phyloP scores from a whole-genome alignment of 2,888 invertebrate genomes.

The Eupithecia abbreviata region DNA sequence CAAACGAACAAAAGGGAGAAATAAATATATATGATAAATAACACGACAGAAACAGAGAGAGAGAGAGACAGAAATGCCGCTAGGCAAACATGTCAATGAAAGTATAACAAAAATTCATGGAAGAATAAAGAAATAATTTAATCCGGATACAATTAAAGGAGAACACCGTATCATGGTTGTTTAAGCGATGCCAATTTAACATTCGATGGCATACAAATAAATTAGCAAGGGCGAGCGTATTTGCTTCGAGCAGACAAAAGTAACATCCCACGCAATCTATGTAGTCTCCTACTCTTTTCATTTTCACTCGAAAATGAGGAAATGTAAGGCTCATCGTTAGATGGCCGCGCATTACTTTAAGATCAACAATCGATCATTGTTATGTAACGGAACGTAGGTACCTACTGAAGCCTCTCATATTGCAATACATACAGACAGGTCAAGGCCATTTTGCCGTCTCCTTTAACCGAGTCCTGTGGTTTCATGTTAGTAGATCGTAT shows the following conservation, averaged over 20 bases:
- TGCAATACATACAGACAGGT: conserved; percentile 6
- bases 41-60: no score
- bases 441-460: not conserved
- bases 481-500: not conserved
- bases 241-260: not conserved
- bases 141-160: not conserved
- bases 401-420: conserved; percentile 34
- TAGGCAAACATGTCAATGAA: not conserved
- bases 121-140: not conserved
- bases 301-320: not conserved
- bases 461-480: not conserved
- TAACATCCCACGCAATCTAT: not conserved
- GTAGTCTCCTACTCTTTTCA: not conserved
- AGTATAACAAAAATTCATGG: not conserved
- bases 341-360: conserved; percentile 5
- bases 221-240: not conserved
- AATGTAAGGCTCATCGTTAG: not conserved
- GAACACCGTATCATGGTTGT: not conserved
- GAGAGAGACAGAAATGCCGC: not conserved
- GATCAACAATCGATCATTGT: conserved; percentile 28
- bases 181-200: not conserved
- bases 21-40: no score
- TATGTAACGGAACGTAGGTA: conserved; percentile 14
- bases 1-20: not conserved
- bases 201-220: not conserved